Evolutionary conservation across 2,797 vertebrate genomes (phyloP).

Genomic region (Decapterus maruadsi): DNA sequence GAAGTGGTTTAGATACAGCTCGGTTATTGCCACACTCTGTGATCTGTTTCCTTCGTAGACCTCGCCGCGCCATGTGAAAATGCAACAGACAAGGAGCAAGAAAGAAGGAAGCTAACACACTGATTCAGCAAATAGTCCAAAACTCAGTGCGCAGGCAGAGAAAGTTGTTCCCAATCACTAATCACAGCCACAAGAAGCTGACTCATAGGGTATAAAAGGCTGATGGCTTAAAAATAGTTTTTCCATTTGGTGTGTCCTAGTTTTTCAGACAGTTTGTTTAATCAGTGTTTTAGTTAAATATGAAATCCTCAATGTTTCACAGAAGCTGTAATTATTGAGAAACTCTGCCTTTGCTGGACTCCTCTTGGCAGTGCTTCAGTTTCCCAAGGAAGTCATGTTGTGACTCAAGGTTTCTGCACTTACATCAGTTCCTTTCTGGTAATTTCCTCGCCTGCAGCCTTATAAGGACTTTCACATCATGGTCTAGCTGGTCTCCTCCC

Average conservation of each 20-base stretch:
- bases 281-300: conserved; percentile 21
- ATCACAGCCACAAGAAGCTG: background rate
- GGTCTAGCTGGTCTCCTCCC: conserved; percentile 69
- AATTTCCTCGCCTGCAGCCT: conserved; percentile 92
- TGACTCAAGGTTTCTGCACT: conserved; percentile 95
- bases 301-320: conserved; percentile 23
- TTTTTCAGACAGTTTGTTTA: conserved; percentile 19
- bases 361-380: conserved; percentile 81
- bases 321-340: conserved; percentile 56
- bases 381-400: conserved; percentile 87
- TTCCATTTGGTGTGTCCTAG: background rate
- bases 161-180: conserved; percentile 25
- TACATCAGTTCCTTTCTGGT: conserved; percentile 92
- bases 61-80: conserved; percentile 4
- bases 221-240: background rate
- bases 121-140: conserved; percentile 54
- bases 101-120: conserved; percentile 40
- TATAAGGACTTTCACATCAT: conserved; percentile 90
- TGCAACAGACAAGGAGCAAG: background rate
- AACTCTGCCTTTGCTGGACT: conserved; percentile 49
- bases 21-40: conserved; percentile 5
- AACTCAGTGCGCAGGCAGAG: background rate
- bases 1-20: conserved; percentile 3
- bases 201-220: background rate
- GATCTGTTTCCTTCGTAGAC: conserved; percentile 22